A percentile compares a stretch with the other conserved stretches of the same genome.
phyloP scores from a whole-genome alignment of 64 coral and sea anemone species.

The Pocillopora verrucosa region DNA sequence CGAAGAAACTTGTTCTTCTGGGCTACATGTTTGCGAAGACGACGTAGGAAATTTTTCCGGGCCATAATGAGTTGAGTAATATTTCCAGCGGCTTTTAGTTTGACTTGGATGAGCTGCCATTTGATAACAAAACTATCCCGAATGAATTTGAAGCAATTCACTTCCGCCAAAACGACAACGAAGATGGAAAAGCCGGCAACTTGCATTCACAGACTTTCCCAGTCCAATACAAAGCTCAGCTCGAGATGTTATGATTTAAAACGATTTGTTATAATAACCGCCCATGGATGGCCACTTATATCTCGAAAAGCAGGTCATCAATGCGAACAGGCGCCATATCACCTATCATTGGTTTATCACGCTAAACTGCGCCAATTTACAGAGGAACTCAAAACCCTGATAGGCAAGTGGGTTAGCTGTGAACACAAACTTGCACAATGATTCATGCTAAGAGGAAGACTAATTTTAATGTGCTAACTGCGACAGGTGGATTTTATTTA shows the following conservation, averaged over 20 bases:
- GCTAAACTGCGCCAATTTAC: neutral
- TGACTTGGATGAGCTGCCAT: neutral
- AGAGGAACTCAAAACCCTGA: neutral
- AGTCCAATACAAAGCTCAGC: neutral
- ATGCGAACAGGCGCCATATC: neutral
- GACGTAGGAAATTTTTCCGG: neutral
- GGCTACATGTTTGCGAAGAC: neutral
- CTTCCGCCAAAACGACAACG: neutral
- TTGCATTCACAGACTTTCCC: neutral
- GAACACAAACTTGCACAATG: neutral
- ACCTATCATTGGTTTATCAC: neutral
- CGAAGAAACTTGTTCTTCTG: neutral
- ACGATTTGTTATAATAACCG: neutral
- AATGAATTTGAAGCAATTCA: neutral
- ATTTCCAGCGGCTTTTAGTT: neutral
- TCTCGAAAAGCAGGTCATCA: neutral
- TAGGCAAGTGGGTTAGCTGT: neutral
- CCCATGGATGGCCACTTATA: neutral
- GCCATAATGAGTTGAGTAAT: neutral
- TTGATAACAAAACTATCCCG: neutral
- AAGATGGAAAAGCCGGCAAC: neutral
- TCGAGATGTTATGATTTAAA: neutral
- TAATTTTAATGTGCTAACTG: neutral
- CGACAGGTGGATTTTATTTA: slow-evolving; percentile 37
- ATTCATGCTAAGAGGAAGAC: neutral